A percentile compares a stretch with the other conserved stretches of the same genome.
Evolutionary conservation across 2,113 vertebrate genomes (phyloP).

Genomic region (Sitta europaea): DNA sequence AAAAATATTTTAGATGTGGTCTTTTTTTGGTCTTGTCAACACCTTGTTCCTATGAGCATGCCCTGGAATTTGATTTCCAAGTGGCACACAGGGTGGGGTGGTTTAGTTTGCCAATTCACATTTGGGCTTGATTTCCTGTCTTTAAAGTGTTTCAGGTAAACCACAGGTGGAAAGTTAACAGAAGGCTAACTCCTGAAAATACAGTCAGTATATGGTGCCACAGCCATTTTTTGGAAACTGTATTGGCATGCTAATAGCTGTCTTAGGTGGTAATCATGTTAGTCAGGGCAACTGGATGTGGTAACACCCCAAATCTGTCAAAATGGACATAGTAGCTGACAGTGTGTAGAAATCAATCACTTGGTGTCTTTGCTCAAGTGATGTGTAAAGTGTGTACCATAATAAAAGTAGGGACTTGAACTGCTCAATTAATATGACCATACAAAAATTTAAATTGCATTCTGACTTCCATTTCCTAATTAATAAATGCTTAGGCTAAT

Average conservation of each 20-base stretch:
- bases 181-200: not conserved
- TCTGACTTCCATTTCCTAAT: not conserved
- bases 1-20: not conserved
- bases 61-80: not conserved
- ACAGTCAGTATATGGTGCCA: not conserved
- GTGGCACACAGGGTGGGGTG: not conserved
- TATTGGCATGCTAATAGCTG: not conserved
- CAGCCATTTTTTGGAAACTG: not conserved
- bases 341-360: not conserved
- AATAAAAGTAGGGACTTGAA: not conserved
- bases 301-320: not conserved
- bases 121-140: not conserved
- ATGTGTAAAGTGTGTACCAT: not conserved
- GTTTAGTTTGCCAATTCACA: not conserved
- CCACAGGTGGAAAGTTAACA: not conserved
- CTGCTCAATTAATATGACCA: not conserved
- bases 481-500: not conserved
- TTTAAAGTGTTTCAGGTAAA: not conserved
- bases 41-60: not conserved
- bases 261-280: not conserved
- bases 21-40: not conserved
- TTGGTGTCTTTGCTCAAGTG: not conserved
- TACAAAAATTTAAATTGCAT: not conserved
- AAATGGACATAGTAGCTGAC: not conserved
- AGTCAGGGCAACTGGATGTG: not conserved